These are phyloP conservation scores for Galbula dea DNA, from an alignment of 2,113 vertebrate species.

Conservation along the genomic window DNA sequence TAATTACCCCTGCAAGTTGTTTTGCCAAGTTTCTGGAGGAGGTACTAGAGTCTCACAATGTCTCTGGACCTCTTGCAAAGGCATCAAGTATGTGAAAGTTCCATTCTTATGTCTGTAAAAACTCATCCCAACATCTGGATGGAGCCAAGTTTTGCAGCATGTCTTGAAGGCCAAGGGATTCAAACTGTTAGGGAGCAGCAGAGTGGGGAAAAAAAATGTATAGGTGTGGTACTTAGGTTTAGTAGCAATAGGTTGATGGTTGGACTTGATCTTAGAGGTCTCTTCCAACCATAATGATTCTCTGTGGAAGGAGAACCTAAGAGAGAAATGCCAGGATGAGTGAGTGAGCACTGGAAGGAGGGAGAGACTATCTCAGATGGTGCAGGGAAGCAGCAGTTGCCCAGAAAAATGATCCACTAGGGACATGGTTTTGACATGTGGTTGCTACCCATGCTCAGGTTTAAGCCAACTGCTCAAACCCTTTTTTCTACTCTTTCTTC, in stretches of 20 bases:
- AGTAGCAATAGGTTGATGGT: no score
- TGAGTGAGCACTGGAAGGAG: not conserved
- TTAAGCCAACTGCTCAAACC: not conserved
- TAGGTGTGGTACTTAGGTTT: no score
- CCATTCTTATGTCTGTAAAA: not conserved
- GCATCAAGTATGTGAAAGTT: not conserved
- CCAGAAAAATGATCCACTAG: not conserved
- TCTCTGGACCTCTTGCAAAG: not conserved
- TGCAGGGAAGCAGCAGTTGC: not conserved
- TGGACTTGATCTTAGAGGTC: no score
- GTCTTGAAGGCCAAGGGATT: not conserved
- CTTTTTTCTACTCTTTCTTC: not conserved
- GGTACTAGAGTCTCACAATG: not conserved
- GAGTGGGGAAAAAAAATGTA: no score
- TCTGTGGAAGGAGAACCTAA: not conserved
- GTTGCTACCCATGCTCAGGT: not conserved
- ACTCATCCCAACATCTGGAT: not conserved
- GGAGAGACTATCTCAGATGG: not conserved
- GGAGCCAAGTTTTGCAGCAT: not conserved
- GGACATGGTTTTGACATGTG: no score
- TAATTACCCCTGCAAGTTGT: not conserved
- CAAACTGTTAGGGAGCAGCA: not conserved
- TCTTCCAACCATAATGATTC: no score
- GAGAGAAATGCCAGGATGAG: rapidly evolving
- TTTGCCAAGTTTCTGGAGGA: not conserved